Evolutionary conservation across 2,113 vertebrate species (phyloP), one percentile per base, ranked within the genome.

Genomic region (Tupaia chinensis): DNA sequence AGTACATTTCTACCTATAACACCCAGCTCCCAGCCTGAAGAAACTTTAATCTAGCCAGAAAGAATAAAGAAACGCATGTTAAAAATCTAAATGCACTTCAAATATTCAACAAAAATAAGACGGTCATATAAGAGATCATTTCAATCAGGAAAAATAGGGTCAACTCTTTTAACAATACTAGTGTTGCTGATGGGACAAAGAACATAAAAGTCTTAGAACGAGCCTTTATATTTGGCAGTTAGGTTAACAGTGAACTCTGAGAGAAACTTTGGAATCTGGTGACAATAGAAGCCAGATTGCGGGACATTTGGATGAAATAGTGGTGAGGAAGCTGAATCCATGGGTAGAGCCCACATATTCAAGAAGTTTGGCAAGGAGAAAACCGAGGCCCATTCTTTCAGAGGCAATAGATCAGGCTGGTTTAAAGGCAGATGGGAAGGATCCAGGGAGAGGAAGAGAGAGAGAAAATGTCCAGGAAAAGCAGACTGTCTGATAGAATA

Each of bases 211-310:
- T 66, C 82, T 83, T 56, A 94, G 69, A 82, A 74, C 8, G 0
- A 73, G 19, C 3, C 61, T 80, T 92, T 81, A 69, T 53, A 16
- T 73, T 85, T 89, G 69, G 58, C 65, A 93, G 19, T 56, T 63
- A 92, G 61, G 83, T 89, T 92, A 94, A 84, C 20, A 72, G 70
- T 74, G 77, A 95, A 94, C 79, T 92, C 20, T 79, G 58, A 95
- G 86, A 92, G 22, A 72, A 94, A 93, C 70, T 86, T 88, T 82
- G 27, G 60, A 85, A 78, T 54, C 25, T n/a, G 68, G 20, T 92
- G 53, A 93, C 74, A 94, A 91, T 0, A 89, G 73, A 96, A 93
- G 54, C 73, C 95, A 95, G 93, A 96, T 16, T 95, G 19, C 23
- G 88, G 94, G 94, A 20, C 81, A 94, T 91, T 82, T 80, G 88